These are phyloP conservation scores for Corythornis madagascariensis DNA, from an alignment of 2,113 vertebrate species.

Conservation along the genomic window DNA sequence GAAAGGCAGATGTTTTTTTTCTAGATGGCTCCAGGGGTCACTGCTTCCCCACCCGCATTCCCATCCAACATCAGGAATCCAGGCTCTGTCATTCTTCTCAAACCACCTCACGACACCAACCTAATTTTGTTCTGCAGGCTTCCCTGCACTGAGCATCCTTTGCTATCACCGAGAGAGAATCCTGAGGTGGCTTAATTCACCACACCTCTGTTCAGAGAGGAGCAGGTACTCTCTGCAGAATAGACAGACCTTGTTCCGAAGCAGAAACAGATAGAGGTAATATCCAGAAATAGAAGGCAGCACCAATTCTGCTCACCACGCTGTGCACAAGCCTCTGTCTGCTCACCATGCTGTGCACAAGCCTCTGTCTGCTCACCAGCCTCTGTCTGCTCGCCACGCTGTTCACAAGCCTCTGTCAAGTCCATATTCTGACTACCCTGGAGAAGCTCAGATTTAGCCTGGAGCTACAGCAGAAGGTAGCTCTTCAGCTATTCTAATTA, in stretches of 20 bases:
- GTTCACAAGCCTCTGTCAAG: neutral
- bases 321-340: neutral
- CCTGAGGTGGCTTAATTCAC: neutral
- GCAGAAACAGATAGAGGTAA: neutral
- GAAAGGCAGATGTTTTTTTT: neutral
- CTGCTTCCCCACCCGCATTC: neutral
- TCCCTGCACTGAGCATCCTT: neutral
- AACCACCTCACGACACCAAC: neutral
- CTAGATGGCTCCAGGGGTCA: neutral
- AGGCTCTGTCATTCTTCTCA: neutral
- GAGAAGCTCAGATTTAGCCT: constrained; percentile 25
- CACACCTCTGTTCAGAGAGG: neutral
- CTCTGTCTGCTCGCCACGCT: neutral
- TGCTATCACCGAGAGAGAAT: neutral
- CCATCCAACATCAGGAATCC: neutral
- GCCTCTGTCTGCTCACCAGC: too few relatives aligned
- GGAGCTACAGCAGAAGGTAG: neutral
- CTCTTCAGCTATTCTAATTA: constrained; percentile 27
- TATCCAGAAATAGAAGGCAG: neutral
- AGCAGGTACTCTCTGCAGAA: neutral
- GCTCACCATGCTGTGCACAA: too few relatives aligned
- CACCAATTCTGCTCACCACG: neutral
- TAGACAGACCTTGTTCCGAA: neutral
- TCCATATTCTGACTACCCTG: neutral
- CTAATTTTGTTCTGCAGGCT: neutral